Conservation (phyloP, 2,797 vertebrate species). For the Urocyon cinereoargenteus region DNA sequence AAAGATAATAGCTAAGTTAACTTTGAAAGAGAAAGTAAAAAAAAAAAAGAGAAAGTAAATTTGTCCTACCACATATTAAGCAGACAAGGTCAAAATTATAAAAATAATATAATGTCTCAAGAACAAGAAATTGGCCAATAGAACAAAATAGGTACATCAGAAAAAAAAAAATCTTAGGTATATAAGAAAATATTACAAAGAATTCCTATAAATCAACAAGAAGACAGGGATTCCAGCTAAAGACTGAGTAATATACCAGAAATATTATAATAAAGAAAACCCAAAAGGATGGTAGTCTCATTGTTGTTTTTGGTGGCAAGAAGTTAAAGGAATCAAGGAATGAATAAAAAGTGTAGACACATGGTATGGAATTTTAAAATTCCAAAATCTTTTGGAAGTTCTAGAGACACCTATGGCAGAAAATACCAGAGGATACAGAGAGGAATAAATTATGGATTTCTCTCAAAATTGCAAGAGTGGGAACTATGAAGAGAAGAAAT, state of each 20-base stretch:
- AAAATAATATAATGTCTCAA: neutral
- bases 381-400: neutral
- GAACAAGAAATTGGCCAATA: neutral
- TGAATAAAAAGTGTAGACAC: neutral
- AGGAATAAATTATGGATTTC: neutral
- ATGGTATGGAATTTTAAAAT: neutral
- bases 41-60: neutral
- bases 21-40: neutral
- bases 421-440: neutral
- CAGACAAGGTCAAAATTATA: neutral
- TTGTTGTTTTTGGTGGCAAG: neutral
- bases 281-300: neutral
- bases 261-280: neutral
- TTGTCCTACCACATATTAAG: neutral
- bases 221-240: neutral
- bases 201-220: neutral
- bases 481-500: neutral
- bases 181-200: neutral
- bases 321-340: neutral
- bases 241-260: neutral
- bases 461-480: neutral
- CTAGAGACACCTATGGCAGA: neutral
- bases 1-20: neutral
- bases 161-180: neutral
- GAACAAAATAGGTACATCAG: neutral